Evolutionary conservation across 1,140 invertebrate genomes (phyloP).

Genomic region (Drosophila grimshawi): DNA sequence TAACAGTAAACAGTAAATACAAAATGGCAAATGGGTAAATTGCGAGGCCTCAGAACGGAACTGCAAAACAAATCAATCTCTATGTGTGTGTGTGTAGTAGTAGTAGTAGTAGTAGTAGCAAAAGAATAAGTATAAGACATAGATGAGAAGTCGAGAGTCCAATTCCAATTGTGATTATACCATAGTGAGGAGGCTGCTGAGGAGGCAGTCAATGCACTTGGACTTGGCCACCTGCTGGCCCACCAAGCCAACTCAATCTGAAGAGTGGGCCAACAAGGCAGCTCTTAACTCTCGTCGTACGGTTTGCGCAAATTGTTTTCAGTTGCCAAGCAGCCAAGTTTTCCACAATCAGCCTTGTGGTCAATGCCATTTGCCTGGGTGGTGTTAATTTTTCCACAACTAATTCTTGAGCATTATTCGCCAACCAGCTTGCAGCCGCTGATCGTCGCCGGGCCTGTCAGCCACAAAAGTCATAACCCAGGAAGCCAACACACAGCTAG

Average conservation of each 20-base stretch:
- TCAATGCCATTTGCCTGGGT: slow-evolving; percentile 66
- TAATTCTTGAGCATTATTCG: slow-evolving; percentile 76
- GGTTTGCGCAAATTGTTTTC: slow-evolving; percentile 79
- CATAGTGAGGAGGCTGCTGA: slow-evolving; percentile 15
- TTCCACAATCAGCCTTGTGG: slow-evolving; percentile 57
- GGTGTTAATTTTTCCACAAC: slow-evolving; percentile 82
- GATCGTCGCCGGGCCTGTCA: slow-evolving; percentile 32
- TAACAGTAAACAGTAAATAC: slow-evolving; percentile 79
- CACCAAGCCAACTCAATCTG: slow-evolving; percentile 41
- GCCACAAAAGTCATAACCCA: slow-evolving; percentile 79
- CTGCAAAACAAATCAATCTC: slow-evolving; percentile 73
- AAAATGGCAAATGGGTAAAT: slow-evolving; percentile 51
- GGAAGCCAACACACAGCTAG: slow-evolving; percentile 53
- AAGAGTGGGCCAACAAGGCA: slow-evolving; percentile 17
- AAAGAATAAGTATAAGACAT: background rate
- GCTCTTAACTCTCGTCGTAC: slow-evolving; percentile 44
- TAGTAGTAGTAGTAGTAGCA: background rate
- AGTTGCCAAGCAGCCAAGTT: slow-evolving; percentile 48
- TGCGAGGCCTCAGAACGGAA: slow-evolving; percentile 46
- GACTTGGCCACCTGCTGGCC: slow-evolving; percentile 52
- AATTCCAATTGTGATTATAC: slow-evolving; percentile 58
- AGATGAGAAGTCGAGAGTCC: slow-evolving; percentile 37
- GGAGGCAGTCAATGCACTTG: slow-evolving; percentile 74
- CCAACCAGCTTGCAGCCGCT: slow-evolving; percentile 29
- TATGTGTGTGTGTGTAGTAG: slow-evolving; percentile 7